phyloP scores from a whole-genome alignment of 2,888 invertebrate genomes.

The Drosophila paracracens region DNA sequence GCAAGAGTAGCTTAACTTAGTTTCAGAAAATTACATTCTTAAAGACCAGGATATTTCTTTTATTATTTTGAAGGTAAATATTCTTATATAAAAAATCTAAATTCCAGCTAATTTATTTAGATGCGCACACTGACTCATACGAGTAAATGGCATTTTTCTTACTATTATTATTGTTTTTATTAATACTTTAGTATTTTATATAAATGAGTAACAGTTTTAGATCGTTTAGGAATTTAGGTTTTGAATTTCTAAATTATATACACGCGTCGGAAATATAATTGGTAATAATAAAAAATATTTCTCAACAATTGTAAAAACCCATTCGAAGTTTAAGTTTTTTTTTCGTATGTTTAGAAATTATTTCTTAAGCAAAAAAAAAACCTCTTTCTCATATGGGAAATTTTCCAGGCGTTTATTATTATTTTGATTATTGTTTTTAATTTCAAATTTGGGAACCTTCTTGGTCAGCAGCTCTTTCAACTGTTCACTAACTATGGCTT shows the following conservation, averaged over 20 bases:
- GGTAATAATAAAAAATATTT: too few relatives aligned
- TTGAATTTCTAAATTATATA: neutral
- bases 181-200: neutral
- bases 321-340: neutral
- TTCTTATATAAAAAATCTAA: neutral
- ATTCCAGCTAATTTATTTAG: neutral
- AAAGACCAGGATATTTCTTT: neutral
- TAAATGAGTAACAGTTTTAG: neutral
- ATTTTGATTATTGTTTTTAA: neutral
- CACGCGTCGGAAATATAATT: too few relatives aligned
- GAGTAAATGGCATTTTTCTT: too few relatives aligned
- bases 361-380: neutral
- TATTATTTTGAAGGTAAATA: neutral
- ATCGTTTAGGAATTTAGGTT: neutral
- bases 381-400: too few relatives aligned
- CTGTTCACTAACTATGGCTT: neutral
- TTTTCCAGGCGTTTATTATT: neutral
- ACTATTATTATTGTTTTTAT: neutral
- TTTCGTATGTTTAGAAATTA: neutral
- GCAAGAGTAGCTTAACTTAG: neutral
- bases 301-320: too few relatives aligned
- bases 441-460: neutral
- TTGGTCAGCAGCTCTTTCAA: neutral
- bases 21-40: neutral
- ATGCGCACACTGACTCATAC: neutral